Conservation (phyloP, 2,888 invertebrate species). For the Agapostemon virescens region DNA sequence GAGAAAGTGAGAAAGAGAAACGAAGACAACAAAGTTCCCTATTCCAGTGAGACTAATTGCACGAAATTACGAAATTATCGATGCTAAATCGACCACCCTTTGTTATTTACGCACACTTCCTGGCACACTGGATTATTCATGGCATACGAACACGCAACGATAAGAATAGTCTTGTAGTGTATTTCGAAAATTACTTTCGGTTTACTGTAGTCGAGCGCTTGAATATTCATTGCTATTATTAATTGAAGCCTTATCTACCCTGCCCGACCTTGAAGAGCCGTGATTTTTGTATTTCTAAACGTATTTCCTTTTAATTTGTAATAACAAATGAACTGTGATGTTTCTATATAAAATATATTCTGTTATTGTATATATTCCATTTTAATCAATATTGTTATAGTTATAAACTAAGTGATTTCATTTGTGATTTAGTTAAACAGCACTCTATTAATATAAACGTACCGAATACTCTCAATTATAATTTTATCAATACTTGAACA, state of each 20-base stretch:
- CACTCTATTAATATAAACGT: too few species aligned
- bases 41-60: conserved; percentile 68
- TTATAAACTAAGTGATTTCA: too few species aligned
- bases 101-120: conserved; percentile 50
- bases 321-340: neutral
- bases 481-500: too few species aligned
- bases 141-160: conserved; percentile 28
- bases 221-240: neutral
- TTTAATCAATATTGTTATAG: too few species aligned
- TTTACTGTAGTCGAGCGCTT: neutral
- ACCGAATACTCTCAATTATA: too few species aligned
- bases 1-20: conserved; percentile 32
- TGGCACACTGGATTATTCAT: conserved; percentile 44
- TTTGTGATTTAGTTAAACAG: too few species aligned
- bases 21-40: conserved; percentile 43
- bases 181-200: neutral
- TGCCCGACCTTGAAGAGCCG: neutral
- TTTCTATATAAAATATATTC: neutral
- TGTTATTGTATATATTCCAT: neutral
- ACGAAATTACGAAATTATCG: conserved; percentile 70
- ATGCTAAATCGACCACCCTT: conserved; percentile 50
- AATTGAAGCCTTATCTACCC: neutral
- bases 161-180: conserved; percentile 18
- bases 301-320: neutral
- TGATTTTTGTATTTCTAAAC: neutral